phyloP scores from a whole-genome alignment of 2,113 vertebrate genomes.

The Phylloscopus trochilus region DNA sequence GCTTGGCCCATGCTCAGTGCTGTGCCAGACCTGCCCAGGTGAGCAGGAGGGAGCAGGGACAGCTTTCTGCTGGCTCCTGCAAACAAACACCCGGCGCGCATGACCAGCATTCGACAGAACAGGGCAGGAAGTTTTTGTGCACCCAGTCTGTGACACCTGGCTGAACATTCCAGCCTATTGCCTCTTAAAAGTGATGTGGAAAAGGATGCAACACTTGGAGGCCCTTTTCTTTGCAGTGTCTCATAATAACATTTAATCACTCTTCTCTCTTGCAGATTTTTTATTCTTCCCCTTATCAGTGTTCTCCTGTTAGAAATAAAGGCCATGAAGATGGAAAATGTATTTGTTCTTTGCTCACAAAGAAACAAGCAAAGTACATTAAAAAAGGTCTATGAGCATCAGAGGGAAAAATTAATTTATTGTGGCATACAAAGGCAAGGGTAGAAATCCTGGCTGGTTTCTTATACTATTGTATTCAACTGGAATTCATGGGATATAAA shows the following conservation, averaged over 20 bases:
- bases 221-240: neutral
- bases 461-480: neutral
- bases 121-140: neutral
- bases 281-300: neutral
- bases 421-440: neutral
- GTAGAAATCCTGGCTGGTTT: neutral
- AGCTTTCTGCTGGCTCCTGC: neutral
- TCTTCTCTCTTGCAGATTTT: neutral
- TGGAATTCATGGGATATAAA: neutral
- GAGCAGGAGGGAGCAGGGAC: neutral
- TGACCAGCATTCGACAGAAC: accelerated
- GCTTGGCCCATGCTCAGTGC: neutral
- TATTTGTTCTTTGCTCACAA: neutral
- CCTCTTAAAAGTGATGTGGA: neutral
- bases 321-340: neutral
- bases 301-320: neutral
- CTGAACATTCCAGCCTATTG: neutral
- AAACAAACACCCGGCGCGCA: accelerated
- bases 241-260: neutral
- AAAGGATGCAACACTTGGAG: neutral
- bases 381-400: neutral
- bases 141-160: neutral
- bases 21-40: neutral
- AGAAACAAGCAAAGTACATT: neutral
- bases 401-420: neutral